Conservation (phyloP, 1,140 invertebrate species). For the Zaprionus africanus region DNA sequence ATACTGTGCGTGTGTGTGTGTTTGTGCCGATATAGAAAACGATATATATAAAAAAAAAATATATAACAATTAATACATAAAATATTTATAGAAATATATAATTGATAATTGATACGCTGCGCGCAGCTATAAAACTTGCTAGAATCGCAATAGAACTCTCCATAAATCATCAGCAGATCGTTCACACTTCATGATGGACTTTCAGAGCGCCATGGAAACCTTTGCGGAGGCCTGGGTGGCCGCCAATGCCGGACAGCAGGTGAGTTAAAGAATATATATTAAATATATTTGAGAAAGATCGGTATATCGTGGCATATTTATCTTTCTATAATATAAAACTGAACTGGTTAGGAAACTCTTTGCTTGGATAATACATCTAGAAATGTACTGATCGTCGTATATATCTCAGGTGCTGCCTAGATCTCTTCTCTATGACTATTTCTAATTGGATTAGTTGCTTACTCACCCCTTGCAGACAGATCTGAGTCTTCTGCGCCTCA, state of each 20-base stretch:
- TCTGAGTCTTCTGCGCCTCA: background rate
- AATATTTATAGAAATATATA: constrained; percentile 28
- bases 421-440: background rate
- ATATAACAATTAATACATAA: constrained; percentile 19
- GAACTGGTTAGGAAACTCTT: no score
- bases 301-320: no score
- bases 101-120: constrained; percentile 26
- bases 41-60: background rate
- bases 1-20: background rate
- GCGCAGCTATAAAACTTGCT: constrained; percentile 28
- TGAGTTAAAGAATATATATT: constrained; percentile 73
- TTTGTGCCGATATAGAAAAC: background rate
- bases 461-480: background rate
- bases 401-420: background rate
- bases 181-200: constrained; percentile 90
- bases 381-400: no score
- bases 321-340: no score
- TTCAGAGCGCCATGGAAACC: constrained; percentile 98
- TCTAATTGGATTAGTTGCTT: background rate
- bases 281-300: no score
- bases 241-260: constrained; percentile 91
- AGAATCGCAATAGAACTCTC: constrained; percentile 26
- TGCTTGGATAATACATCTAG: no score
- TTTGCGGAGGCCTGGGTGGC: constrained; percentile 98
- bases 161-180: constrained; percentile 12